Evolutionary conservation across 2,888 invertebrate species (phyloP), one percentile per base, ranked within the genome.

Genomic region (Smittia aterrima): DNA sequence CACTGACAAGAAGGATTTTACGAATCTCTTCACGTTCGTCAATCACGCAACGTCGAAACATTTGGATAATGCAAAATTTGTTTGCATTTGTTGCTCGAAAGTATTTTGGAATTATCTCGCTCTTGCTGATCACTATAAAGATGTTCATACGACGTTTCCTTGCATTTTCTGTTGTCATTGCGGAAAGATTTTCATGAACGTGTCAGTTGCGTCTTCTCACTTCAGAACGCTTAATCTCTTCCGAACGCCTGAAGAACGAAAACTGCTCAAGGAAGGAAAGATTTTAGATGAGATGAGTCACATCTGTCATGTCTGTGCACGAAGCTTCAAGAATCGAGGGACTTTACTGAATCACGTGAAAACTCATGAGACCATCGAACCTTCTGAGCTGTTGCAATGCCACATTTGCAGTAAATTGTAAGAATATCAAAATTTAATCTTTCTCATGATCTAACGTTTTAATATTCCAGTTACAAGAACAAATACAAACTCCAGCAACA

Each of bases 21-120:
- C 74, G 4, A 79, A 78, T 3, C 79, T 80, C 73, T 77, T 78
- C 53, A 76, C 77, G 1, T 79, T 79, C 70, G 75, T 80, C 2
- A 80, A 79, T 75, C 81, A 80, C 73, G 77, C 80, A 3, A 78
- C 79, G 1, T 74, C 76, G 6, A 76, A 78, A 9, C 80, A 81
- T 76, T 78, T 79, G 0, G 64, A 77, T 0, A 75, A 77, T 7
- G 75, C 80, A 7, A 75, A 75, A 7, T 74, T 78, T 1, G 76
- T 77, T 62, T 80, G 79, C 47, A 62, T 74, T 18, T 11, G 62
- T n/a, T 74, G 74, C 47, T 47, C n/a, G 16, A 66, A 40, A 47
- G 27, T 54, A n/a, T 47, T 25, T 20, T 74, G 74, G 74, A 74
- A 74, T 66, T 74, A 47, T 53, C 25, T 62, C n/a, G 24, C 74